Base-by-base conservation (phyloP, 2,888 invertebrate species). In the Acleris laterana region DNA sequence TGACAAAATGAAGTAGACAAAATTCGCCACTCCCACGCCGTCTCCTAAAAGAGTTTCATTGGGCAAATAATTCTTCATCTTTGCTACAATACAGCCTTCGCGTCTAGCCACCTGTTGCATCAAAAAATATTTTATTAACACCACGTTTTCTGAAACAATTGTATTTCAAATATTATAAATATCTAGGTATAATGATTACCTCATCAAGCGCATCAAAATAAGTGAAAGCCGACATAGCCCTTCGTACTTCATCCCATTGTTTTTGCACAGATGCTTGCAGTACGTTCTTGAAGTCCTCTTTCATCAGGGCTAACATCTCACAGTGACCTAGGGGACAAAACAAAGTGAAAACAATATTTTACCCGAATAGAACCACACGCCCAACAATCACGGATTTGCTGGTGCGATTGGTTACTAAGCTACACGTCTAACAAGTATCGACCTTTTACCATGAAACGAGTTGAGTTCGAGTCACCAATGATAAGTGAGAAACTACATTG, bases 31-130 rank as follows among this genome's bases (percentile, higher is more conserved):
- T 11, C 94, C 94, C 50, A 83, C 78, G 19, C 92, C 93, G 69
- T 94, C 94, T 0, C 94, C 94, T 16, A 94, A 79, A 4, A 94
- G 76, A 11, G 94, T 94, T 73, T 95, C 94, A 71, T 94, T 93
- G 0, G 85, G 71, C 20, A 85, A 83, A 74, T 89, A 95, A 1
- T 91, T 82, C 76, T 93, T 94, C 77, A 95, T 93, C 83, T 94
- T 95, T 5, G 95, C 94, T 28, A 95, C 87, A 72, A 95, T 94
- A 74, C 95, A 95, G 74, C 95, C 95, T 81, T 95, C 95, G 53
- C 95, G 91, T 60, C 93, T 92, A 0, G 94, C 90, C 1, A 94
- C 90, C 93, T 93, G 73, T 44, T 63, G 60, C 63, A 71, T 60
- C 46, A 68, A 70, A 67, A 64, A 55, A 1, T 17, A 46, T 46